These are phyloP conservation scores for Exephanes ischioxanthus DNA, from an alignment of 2,888 invertebrate genomes.

Conservation along the genomic window DNA sequence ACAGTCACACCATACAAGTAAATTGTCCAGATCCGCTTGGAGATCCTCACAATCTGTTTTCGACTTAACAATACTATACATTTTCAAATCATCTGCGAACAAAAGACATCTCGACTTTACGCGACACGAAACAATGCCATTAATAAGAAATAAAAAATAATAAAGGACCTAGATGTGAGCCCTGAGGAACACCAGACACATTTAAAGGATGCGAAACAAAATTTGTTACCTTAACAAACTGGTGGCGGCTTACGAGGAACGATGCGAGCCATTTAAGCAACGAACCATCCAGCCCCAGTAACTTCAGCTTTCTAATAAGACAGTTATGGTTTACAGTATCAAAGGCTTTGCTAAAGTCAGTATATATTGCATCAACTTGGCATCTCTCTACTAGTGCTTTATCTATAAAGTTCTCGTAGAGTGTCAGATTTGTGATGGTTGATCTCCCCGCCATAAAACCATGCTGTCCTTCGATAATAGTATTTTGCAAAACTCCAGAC, in stretches of 20 bases:
- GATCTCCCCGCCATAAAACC: background rate
- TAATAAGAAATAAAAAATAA: slow-evolving; percentile 12
- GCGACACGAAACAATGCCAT: background rate
- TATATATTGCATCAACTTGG: background rate
- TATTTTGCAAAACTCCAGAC: background rate
- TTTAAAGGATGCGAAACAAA: background rate
- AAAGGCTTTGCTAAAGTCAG: slow-evolving; percentile 19
- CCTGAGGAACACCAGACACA: slow-evolving; percentile 21
- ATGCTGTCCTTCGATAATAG: background rate
- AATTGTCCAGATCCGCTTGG: slow-evolving; percentile 3
- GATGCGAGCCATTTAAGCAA: slow-evolving; percentile 5
- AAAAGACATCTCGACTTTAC: background rate
- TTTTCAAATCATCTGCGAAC: slow-evolving; percentile 20
- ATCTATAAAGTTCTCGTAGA: background rate
- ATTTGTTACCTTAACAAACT: slow-evolving; percentile 11
- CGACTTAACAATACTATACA: background rate
- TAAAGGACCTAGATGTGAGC: background rate
- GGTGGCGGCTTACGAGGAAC: background rate
- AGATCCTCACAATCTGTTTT: background rate
- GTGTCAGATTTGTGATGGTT: background rate
- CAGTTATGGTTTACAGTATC: background rate
- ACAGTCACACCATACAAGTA: background rate
- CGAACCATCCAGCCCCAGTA: background rate
- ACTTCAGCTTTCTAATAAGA: slow-evolving; percentile 7
- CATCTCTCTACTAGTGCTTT: background rate